phyloP scores from a whole-genome alignment of 2,888 invertebrate species.

The Pollenia labialis region DNA sequence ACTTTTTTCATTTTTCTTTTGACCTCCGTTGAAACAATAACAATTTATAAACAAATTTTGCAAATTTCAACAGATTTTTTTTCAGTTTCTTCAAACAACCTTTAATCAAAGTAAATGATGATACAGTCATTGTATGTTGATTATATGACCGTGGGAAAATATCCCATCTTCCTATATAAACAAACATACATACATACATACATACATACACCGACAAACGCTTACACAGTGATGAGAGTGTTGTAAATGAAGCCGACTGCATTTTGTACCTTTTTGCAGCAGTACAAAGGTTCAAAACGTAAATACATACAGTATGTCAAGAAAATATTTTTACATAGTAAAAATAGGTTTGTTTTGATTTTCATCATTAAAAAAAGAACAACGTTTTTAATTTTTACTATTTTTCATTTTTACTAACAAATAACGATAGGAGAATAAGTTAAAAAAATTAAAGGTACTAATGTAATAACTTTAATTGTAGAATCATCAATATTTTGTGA shows the following conservation, averaged over 20 bases:
- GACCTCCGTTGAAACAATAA: slow-evolving; percentile 32
- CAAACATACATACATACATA: background rate
- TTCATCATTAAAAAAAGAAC: too few relatives aligned
- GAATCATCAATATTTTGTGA: too few relatives aligned
- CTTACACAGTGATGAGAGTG: slow-evolving; percentile 51
- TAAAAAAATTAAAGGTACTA: too few relatives aligned
- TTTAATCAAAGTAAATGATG: slow-evolving; percentile 54
- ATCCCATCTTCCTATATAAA: slow-evolving; percentile 35
- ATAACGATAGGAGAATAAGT: too few relatives aligned
- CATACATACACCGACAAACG: background rate
- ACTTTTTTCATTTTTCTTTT: slow-evolving; percentile 19
- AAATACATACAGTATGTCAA: slow-evolving; percentile 7
- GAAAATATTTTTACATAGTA: too few relatives aligned
- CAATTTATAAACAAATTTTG: slow-evolving; percentile 44
- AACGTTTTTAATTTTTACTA: too few relatives aligned
- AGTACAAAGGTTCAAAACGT: slow-evolving; percentile 59
- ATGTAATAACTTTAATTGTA: too few relatives aligned
- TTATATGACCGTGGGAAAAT: slow-evolving; percentile 69
- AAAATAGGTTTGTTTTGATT: too few relatives aligned
- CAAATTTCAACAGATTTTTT: slow-evolving; percentile 25
- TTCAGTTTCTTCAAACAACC: background rate
- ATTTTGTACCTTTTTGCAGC: slow-evolving; percentile 42
- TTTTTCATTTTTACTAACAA: too few relatives aligned
- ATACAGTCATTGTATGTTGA: slow-evolving; percentile 61
- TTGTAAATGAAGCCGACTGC: slow-evolving; percentile 17